Conservation (phyloP, 2,888 invertebrate genomes). For the Margaritifera margaritifera region DNA sequence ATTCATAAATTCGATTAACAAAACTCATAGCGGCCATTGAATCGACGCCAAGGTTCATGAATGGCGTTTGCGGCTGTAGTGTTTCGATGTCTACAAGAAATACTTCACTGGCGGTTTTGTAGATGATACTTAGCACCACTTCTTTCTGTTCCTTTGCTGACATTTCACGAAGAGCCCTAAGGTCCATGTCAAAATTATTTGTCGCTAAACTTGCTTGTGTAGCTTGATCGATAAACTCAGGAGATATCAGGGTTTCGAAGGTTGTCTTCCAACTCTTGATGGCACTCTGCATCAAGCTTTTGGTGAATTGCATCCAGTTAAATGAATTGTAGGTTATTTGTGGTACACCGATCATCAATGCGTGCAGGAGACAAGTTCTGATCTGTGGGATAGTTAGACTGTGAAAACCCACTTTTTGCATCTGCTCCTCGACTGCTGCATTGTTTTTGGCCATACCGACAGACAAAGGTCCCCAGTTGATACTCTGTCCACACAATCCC, state of each 20-base stretch:
- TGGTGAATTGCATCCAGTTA: constrained; percentile 9
- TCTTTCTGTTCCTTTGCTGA: too few relatives aligned
- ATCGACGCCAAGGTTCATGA: constrained; percentile 44
- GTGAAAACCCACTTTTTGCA: constrained; percentile 21
- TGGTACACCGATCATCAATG: constrained; percentile 11
- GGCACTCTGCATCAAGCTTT: too few relatives aligned
- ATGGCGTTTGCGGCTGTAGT: constrained; percentile 22
- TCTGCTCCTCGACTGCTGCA: constrained; percentile 3
- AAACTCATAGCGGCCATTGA: constrained; percentile 49
- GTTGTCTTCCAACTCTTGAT: too few relatives aligned
- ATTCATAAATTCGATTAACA: constrained; percentile 9
- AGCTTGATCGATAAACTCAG: too few relatives aligned
- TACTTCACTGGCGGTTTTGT: constrained; percentile 16
- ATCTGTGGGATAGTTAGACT: constrained; percentile 17
- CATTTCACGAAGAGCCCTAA: too few relatives aligned
- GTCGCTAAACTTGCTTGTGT: too few relatives aligned
- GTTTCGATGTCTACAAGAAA: constrained; percentile 29
- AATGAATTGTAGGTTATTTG: constrained; percentile 29
- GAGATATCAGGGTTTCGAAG: too few relatives aligned
- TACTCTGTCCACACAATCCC: constrained; percentile 42
- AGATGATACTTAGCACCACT: too few relatives aligned
- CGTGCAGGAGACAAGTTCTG: constrained; percentile 13
- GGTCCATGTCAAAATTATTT: too few relatives aligned
- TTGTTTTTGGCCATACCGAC: constrained; percentile 39
- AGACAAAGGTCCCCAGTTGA: constrained; percentile 54